Evolutionary conservation across 2,888 invertebrate genomes (phyloP), one percentile per base, ranked within the genome.

Genomic region (Pantelozetes paolii): DNA sequence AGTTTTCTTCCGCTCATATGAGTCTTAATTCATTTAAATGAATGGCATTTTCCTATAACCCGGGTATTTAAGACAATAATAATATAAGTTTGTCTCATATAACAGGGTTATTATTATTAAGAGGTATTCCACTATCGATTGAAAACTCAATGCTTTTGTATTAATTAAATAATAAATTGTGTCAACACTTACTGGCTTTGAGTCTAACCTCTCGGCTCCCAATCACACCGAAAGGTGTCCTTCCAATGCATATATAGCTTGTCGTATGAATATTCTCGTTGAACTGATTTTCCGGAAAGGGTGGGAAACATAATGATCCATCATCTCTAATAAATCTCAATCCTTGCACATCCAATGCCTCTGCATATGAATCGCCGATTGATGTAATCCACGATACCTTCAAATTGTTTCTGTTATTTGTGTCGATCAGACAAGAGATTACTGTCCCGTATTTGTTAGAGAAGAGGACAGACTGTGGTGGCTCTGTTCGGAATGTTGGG

Each of bases 261-360:
- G 69, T 69, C 13, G 42, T 69, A 28, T 69, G 69, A 69, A 69
- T 69, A 69, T 36, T 69, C 26, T 42, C 42, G 18, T 40, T 69
- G 26, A 26, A 70, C 30, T 48, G 42, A 18, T 36, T 71, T 18
- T 71, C 42, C 6, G 13, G 20, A 32, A 74, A 74, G 3, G 74
- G 74, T n/a, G 57, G 42, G n/a, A 74, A 74, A 18, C 71, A 70
- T 36, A 74, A 40, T 9, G 74, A 74, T 5, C 74, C 74, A 40
- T 74, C 74, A 26, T 70, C 40, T 28, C 74, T 40, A 8, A 40
- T 57, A 48, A 71, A 36, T 23, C 74, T 40, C 18, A 74, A 30
- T 23, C 57, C 74, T n/a, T 26, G 15, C 23, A 74, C 48, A 74
- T 74, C 74, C 15, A n/a, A 13, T 13, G 32, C 71, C 1, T 36